Evolutionary conservation across 2,888 invertebrate species (phyloP).

Genomic region (Brachyopa scutellaris): DNA sequence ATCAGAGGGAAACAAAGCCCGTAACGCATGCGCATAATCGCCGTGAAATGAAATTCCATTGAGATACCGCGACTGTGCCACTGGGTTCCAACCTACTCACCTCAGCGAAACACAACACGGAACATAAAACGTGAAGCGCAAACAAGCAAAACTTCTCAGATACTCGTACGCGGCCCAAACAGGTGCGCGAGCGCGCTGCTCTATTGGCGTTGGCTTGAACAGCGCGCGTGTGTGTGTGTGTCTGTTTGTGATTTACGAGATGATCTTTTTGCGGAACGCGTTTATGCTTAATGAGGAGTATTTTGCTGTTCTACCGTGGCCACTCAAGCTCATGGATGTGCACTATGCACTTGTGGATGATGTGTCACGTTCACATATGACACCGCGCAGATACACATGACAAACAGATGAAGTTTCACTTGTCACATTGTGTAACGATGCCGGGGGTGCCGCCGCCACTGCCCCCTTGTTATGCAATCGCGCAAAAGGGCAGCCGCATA

Average conservation of each 20-base stretch:
- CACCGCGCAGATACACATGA: conserved; percentile 37
- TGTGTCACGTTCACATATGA: conserved; percentile 56
- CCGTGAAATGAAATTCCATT: conserved; percentile 58
- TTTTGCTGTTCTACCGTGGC: conserved; percentile 21
- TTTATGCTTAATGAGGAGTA: conserved; percentile 60
- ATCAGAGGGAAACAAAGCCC: conserved; percentile 57
- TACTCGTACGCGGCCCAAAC: conserved; percentile 14
- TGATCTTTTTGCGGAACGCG: conserved; percentile 69
- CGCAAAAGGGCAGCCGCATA: conserved; percentile 43
- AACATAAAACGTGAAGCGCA: conserved; percentile 43
- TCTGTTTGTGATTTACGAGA: conserved; percentile 71
- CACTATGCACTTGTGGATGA: conserved; percentile 63
- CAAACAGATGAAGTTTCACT: conserved; percentile 63
- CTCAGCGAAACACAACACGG: conserved; percentile 59
- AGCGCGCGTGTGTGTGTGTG: too few relatives aligned
- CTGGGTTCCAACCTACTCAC: conserved; percentile 70
- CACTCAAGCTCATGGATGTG: conserved; percentile 23
- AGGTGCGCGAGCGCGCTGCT: conserved; percentile 53
- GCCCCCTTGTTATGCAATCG: conserved; percentile 53
- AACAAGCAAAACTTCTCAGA: conserved; percentile 1
- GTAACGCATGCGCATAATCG: conserved; percentile 63
- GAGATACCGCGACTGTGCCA: conserved; percentile 67
- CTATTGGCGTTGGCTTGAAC: conserved; percentile 63
- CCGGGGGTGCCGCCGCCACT: conserved; percentile 58
- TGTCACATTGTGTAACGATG: conserved; percentile 69